A percentile compares a stretch with the other conserved stretches of the same genome.
Conservation (phyloP, 2,113 vertebrate genomes). For the Neolamprologus brichardi region DNA sequence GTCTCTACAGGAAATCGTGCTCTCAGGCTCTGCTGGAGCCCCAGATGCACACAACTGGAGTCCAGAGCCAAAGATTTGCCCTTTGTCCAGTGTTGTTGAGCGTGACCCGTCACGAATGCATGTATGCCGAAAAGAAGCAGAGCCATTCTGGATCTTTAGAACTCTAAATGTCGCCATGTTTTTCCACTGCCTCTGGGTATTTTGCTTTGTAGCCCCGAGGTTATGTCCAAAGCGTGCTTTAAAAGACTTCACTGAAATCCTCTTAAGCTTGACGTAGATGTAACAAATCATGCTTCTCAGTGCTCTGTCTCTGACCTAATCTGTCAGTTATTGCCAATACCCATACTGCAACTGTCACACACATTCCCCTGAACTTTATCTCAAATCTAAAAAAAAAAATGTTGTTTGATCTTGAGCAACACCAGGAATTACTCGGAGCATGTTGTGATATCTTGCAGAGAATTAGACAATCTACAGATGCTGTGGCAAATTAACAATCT, state of each 20-base stretch:
- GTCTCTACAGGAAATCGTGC: conserved; percentile 13
- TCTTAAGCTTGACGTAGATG: neutral
- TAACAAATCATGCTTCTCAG: neutral
- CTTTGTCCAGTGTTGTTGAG: conserved; percentile 25
- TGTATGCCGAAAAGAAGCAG: neutral
- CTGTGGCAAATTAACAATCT: neutral
- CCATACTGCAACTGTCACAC: neutral
- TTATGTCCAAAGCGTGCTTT: neutral
- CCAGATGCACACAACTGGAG: conserved; percentile 51
- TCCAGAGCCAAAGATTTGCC: conserved; percentile 20
- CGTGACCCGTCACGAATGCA: neutral
- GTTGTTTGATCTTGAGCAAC: neutral
- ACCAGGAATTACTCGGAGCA: neutral
- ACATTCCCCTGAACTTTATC: neutral
- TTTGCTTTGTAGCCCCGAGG: neutral
- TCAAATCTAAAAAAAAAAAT: neutral
- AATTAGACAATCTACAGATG: neutral
- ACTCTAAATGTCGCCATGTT: conserved; percentile 2
- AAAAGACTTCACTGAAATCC: neutral
- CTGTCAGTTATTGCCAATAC: neutral
- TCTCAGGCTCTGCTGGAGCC: neutral
- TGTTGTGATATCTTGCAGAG: neutral
- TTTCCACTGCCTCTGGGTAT: neutral
- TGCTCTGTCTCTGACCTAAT: neutral
- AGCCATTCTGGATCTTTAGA: neutral